phyloP scores from a whole-genome alignment of 2,888 invertebrate species.

The Melinopterus prodromus region DNA sequence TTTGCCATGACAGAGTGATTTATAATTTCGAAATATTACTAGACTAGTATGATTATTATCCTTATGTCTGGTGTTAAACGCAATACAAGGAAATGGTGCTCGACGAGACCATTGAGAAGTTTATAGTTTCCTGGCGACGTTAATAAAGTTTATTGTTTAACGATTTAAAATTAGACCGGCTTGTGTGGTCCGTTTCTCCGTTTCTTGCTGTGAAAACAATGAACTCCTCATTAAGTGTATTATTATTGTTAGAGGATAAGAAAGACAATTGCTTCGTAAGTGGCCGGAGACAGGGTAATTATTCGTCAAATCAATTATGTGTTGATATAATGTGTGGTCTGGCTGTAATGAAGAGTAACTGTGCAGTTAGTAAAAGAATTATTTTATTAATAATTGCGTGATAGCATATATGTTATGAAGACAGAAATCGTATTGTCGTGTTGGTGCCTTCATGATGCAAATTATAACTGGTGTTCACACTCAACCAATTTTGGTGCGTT shows the following conservation, averaged over 20 bases:
- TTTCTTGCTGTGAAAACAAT: constrained; percentile 17
- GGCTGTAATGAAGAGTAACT: background rate
- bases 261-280: constrained; percentile 5
- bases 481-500: too few species aligned
- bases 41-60: background rate
- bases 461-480: too few species aligned
- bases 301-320: constrained; percentile 17
- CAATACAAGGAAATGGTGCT: background rate
- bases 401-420: too few species aligned
- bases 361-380: background rate
- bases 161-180: constrained; percentile 18
- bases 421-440: too few species aligned
- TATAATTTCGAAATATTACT: background rate
- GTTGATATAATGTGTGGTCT: constrained; percentile 15
- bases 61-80: background rate
- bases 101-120: background rate
- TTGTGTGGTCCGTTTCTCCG: constrained; percentile 13
- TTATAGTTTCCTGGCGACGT: constrained; percentile 19
- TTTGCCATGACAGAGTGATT: background rate
- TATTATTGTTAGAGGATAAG: constrained; percentile 16
- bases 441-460: too few species aligned
- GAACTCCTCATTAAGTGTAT: constrained; percentile 1
- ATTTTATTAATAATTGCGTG: too few species aligned
- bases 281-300: constrained; percentile 19
- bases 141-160: background rate